phyloP scores from a whole-genome alignment of 2,113 vertebrate genomes.

The Alces alces region DNA sequence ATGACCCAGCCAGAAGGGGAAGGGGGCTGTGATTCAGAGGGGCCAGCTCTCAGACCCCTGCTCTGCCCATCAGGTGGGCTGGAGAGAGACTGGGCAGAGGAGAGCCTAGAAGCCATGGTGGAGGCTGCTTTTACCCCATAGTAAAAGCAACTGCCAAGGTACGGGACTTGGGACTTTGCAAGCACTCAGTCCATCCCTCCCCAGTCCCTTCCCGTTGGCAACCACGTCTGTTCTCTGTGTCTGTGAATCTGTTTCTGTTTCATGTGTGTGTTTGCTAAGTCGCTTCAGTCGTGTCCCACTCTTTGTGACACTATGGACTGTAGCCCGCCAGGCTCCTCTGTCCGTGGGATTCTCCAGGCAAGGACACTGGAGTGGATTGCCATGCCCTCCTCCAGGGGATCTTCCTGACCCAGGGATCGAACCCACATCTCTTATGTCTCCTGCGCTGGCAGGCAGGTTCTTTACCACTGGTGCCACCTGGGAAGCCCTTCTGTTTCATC shows the following conservation, averaged over 20 bases:
- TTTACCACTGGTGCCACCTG: background rate
- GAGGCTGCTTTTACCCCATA: no score
- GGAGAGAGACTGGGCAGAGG: background rate
- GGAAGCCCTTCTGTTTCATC: background rate
- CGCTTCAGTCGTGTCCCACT: no score
- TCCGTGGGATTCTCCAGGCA: background rate
- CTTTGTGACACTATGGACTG: background rate
- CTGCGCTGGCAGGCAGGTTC: background rate
- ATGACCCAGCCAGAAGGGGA: background rate
- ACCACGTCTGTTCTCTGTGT: background rate
- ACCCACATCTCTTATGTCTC: background rate
- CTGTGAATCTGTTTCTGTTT: background rate
- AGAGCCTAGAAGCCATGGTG: background rate
- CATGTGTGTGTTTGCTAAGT: background rate
- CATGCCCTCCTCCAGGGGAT: background rate
- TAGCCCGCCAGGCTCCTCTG: background rate
- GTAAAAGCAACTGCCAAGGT: background rate
- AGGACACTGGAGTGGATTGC: rapidly evolving
- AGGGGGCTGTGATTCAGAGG: background rate
- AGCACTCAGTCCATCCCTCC: background rate
- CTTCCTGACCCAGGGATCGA: background rate
- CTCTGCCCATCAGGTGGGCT: background rate
- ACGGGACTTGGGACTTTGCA: no score
- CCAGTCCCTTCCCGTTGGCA: background rate
- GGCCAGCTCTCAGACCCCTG: background rate